These are phyloP conservation scores for Bathynomus jamesi DNA, from an alignment of 1,140 invertebrate genomes.

Conservation along the genomic window DNA sequence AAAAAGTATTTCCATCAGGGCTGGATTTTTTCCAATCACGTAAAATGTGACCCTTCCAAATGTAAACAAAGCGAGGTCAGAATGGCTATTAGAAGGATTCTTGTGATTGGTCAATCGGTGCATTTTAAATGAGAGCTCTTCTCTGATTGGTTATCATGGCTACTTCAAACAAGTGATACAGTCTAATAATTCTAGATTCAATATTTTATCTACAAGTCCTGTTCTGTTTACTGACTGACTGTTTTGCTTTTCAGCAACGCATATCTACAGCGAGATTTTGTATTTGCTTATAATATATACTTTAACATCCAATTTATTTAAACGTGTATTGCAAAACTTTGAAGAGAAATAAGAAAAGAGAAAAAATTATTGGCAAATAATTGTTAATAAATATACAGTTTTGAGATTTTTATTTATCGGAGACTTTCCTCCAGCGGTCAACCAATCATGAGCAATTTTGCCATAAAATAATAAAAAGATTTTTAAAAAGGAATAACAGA, in stretches of 20 bases:
- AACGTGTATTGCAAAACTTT: too few relatives aligned
- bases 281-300: neutral
- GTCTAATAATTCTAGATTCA: neutral
- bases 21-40: neutral
- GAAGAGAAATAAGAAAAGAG: too few relatives aligned
- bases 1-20: neutral
- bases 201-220: neutral
- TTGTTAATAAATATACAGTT: too few relatives aligned
- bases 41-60: neutral
- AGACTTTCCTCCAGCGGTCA: too few relatives aligned
- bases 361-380: too few relatives aligned
- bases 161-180: neutral
- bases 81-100: neutral
- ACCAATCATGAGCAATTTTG: too few relatives aligned
- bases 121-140: neutral
- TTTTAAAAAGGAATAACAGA: too few relatives aligned
- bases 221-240: too few relatives aligned
- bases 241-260: neutral
- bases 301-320: neutral
- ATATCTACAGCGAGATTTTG: neutral
- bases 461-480: too few relatives aligned
- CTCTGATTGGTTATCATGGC: neutral
- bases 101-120: neutral
- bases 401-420: too few relatives aligned
- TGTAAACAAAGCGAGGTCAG: neutral